Conservation (phyloP, 2,113 vertebrate species). For the human region GRCh38 chr5:117886001-117886500, state of each 20-base stretch:
- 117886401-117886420: neutral
- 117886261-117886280: neutral
- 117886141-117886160: neutral
- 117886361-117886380: neutral
- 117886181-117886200: neutral
- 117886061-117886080: neutral
- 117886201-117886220: neutral
- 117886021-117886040: neutral
- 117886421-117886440: neutral
- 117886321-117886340: neutral
- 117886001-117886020: neutral
- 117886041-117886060: neutral
- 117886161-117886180: neutral
- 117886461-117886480: neutral
- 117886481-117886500: neutral
- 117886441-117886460: neutral
- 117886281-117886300: neutral
- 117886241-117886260: neutral
- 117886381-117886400: neutral
- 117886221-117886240: neutral
- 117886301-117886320: neutral
- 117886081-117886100: neutral
- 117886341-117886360: neutral
- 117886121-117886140: neutral
- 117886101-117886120: neutral